These are phyloP conservation scores for Parauchenoglanis punctatus DNA, from an alignment of 2,797 vertebrate species.

Conservation along the genomic window DNA sequence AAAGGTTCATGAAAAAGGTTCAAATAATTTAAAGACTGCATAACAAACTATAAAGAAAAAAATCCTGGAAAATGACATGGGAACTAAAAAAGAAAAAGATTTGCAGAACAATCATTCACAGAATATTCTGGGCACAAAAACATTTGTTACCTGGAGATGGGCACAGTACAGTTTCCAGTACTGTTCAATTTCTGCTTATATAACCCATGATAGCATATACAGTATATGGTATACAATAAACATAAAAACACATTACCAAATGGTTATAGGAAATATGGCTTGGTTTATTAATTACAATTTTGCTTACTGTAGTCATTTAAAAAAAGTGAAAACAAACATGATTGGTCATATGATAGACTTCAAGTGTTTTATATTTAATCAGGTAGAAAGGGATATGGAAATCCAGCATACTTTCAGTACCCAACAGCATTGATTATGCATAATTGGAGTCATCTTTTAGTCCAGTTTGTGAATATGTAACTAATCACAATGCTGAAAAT, in stretches of 20 bases:
- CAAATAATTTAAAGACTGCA: background rate
- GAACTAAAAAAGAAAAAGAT: background rate
- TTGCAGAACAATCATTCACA: background rate
- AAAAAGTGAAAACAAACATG: slow-evolving; percentile 14
- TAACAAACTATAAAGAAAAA: background rate
- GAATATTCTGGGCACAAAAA: background rate
- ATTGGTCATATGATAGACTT: slow-evolving; percentile 7
- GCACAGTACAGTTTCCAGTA: background rate
- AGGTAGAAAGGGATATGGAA: background rate
- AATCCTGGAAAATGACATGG: background rate
- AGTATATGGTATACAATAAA: background rate
- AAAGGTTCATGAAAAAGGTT: background rate
- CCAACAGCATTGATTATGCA: background rate
- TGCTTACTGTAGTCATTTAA: background rate
- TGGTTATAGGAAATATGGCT: background rate
- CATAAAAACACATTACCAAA: background rate
- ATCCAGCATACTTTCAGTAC: background rate
- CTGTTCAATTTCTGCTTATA: background rate
- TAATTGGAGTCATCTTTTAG: background rate
- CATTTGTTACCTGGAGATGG: background rate
- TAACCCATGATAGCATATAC: background rate
- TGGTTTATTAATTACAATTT: background rate
- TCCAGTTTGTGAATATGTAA: background rate
- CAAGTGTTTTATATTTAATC: background rate
- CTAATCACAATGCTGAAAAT: background rate